A percentile compares a stretch with the other conserved stretches of the same genome.
phyloP scores from a whole-genome alignment of 2,797 vertebrate genomes.

The Podarcis siculus region DNA sequence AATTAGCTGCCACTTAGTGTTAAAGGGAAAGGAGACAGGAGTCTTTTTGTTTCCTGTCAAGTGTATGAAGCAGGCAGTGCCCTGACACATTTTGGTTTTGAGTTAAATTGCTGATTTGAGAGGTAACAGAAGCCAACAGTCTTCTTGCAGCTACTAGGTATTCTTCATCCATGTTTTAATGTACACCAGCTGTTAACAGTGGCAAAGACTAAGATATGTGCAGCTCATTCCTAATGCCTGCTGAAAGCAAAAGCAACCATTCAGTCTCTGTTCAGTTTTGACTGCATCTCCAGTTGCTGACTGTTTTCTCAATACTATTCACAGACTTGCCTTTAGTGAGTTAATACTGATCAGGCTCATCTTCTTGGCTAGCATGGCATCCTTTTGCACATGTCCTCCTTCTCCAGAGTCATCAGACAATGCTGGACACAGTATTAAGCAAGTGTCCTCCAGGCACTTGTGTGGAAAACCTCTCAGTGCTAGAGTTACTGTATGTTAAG shows the following conservation, averaged over 20 bases:
- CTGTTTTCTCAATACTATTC: neutral
- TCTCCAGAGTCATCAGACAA: neutral
- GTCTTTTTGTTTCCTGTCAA: neutral
- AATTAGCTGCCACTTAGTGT: neutral
- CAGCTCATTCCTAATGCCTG: neutral
- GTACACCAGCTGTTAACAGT: neutral
- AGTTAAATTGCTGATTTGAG: neutral
- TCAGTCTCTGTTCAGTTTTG: neutral
- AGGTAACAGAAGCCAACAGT: neutral
- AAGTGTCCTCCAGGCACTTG: neutral
- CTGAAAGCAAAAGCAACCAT: neutral
- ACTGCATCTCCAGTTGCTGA: neutral
- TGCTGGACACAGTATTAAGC: neutral
- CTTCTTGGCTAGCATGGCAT: neutral
- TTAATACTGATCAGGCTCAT: neutral
- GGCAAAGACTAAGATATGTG: neutral
- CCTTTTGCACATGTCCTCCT: neutral
- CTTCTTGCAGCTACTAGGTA: neutral
- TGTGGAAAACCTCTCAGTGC: neutral
- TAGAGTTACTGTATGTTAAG: neutral
- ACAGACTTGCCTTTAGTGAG: neutral
- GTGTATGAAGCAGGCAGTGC: neutral
- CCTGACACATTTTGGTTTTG: neutral
- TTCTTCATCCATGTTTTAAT: neutral
- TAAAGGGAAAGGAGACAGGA: neutral